These are phyloP conservation scores for Protodeltote pygarga DNA, from an alignment of 2,888 invertebrate species.

Conservation along the genomic window DNA sequence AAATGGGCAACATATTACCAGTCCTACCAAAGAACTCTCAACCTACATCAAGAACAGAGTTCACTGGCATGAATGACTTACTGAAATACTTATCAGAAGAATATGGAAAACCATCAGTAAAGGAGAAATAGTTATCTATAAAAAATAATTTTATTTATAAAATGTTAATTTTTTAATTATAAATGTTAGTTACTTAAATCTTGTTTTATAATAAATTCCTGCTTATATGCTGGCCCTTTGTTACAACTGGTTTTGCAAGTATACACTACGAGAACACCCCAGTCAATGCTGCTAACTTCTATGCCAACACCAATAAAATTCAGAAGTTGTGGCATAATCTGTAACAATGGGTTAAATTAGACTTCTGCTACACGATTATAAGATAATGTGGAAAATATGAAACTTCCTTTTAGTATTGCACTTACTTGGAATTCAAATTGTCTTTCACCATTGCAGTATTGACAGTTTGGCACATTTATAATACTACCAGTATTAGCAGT, in stretches of 20 bases:
- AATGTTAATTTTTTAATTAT: slow-evolving; percentile 14
- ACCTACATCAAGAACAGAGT: slow-evolving; percentile 94
- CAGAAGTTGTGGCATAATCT: slow-evolving; percentile 94
- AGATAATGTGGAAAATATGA: too few relatives aligned
- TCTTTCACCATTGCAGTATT: slow-evolving; percentile 90
- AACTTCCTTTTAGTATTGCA: slow-evolving; percentile 3
- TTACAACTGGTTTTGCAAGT: slow-evolving; percentile 94
- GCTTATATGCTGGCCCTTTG: slow-evolving; percentile 89
- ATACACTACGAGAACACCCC: slow-evolving; percentile 95
- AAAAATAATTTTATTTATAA: slow-evolving; percentile 25
- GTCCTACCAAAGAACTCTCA: slow-evolving; percentile 92
- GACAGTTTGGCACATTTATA: slow-evolving; percentile 90
- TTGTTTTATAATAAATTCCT: slow-evolving; percentile 95
- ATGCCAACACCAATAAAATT: slow-evolving; percentile 89
- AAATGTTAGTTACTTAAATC: slow-evolving; percentile 86
- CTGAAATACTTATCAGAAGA: slow-evolving; percentile 91
- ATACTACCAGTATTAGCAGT: slow-evolving; percentile 84
- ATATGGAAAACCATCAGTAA: slow-evolving; percentile 73
- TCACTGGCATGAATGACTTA: slow-evolving; percentile 93
- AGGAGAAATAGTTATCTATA: slow-evolving; percentile 49
- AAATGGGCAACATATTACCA: slow-evolving; percentile 93
- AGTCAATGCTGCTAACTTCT: slow-evolving; percentile 90
- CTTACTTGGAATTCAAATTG: slow-evolving; percentile 96
- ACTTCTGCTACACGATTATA: neutral
- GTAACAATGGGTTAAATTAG: slow-evolving; percentile 50